These are phyloP conservation scores for Toxotes chatareus DNA, from an alignment of 2,113 vertebrate species.

Conservation along the genomic window DNA sequence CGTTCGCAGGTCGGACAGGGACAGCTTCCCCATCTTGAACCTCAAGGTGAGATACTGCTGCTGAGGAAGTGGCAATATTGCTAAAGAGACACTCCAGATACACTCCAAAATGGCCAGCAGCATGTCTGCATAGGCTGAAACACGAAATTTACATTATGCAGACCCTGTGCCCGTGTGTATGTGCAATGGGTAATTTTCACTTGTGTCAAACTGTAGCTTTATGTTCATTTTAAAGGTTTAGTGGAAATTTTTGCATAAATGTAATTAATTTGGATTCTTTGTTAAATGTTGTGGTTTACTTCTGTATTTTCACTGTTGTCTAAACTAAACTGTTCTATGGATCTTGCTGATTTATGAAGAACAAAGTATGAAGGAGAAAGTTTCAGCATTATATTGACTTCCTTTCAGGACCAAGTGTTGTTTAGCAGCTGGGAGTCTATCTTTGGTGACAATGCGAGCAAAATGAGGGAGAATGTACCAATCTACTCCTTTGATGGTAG, in stretches of 20 bases:
- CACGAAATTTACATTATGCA: no score
- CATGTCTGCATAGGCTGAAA: no score
- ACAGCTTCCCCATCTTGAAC: slow-evolving; percentile 88
- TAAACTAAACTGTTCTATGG: neutral
- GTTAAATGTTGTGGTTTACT: neutral
- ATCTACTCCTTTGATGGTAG: slow-evolving; percentile 95
- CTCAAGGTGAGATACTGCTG: slow-evolving; percentile 85
- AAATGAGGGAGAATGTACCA: slow-evolving; percentile 82
- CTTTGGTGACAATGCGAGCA: slow-evolving; percentile 85
- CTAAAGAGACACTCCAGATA: neutral
- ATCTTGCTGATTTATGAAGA: neutral
- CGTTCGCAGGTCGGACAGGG: slow-evolving; percentile 91
- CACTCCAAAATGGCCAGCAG: no score
- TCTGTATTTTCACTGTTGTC: neutral
- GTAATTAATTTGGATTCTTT: neutral
- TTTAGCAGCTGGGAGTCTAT: slow-evolving; percentile 93
- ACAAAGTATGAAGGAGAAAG: neutral
- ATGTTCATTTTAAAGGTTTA: neutral
- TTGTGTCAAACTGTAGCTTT: neutral
- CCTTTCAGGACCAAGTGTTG: slow-evolving; percentile 89
- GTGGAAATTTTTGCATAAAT: neutral
- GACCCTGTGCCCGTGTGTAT: no score
- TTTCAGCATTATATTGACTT: neutral
- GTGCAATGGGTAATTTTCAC: no score
- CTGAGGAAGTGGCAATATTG: neutral